A percentile compares a stretch with the other conserved stretches of the same genome.
Evolutionary conservation across 2,113 vertebrate genomes (phyloP).

Genomic region (Coreoperca whiteheadi): DNA sequence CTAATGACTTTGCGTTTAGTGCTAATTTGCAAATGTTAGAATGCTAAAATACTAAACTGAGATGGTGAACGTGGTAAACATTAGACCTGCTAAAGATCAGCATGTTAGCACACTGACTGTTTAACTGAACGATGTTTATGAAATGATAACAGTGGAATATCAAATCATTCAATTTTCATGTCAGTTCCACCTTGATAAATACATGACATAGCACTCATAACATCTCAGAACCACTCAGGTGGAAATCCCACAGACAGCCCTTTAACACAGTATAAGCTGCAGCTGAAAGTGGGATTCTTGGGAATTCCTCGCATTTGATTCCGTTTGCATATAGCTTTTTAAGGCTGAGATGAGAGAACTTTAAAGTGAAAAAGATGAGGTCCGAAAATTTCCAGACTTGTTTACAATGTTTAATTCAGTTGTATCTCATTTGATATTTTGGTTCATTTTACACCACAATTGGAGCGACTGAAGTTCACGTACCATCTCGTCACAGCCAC

Average conservation of each 20-base stretch:
- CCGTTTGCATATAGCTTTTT: not conserved
- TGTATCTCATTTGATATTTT: conserved; percentile 1
- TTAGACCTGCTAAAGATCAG: not conserved
- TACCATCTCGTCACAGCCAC: conserved; percentile 13
- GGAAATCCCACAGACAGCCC: not conserved
- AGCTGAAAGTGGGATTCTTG: not conserved
- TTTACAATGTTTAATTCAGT: conserved; percentile 24
- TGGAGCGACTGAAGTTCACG: conserved; percentile 18
- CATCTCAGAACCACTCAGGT: not conserved
- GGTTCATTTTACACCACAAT: conserved; percentile 8
- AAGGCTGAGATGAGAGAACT: conserved; percentile 26
- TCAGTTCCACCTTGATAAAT: not conserved
- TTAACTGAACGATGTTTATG: not conserved
- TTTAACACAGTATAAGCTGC: not conserved
- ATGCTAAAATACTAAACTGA: not conserved
- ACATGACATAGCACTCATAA: not conserved
- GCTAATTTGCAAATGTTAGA: not conserved
- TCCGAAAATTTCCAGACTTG: conserved; percentile 4
- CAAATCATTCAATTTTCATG: not conserved
- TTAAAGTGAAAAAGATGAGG: conserved; percentile 16
- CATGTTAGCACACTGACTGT: not conserved
- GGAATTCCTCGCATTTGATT: not conserved
- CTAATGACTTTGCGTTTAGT: not conserved
- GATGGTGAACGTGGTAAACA: not conserved
- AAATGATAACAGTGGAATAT: not conserved